Evolutionary conservation across 2,888 invertebrate genomes (phyloP).

Genomic region (Nemapogon koenigi): DNA sequence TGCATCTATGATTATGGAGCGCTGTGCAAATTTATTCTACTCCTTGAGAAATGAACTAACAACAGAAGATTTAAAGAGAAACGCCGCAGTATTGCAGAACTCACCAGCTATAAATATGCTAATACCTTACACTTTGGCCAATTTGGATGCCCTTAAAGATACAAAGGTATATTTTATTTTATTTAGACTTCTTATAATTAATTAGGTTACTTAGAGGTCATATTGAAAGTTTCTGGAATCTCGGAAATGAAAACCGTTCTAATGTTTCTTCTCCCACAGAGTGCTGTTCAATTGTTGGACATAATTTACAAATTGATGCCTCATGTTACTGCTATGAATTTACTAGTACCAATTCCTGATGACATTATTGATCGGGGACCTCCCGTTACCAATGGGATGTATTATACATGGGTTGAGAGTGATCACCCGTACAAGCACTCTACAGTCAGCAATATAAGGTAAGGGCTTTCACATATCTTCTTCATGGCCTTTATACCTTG

Average conservation of each 20-base stretch:
- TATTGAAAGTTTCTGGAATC: too few relatives aligned
- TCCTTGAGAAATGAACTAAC: conserved; percentile 73
- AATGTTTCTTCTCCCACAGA: conserved; percentile 55
- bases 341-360: conserved; percentile 49
- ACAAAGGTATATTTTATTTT: conserved; percentile 75
- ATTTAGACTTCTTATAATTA: too few relatives aligned
- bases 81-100: conserved; percentile 36
- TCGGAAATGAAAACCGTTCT: neutral
- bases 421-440: conserved; percentile 96
- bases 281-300: conserved; percentile 83
- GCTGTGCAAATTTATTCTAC: conserved; percentile 78
- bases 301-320: conserved; percentile 89
- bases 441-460: conserved; percentile 83
- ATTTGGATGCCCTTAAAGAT: conserved; percentile 82
- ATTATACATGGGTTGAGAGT: conserved; percentile 92
- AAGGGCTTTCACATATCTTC: too few relatives aligned
- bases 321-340: conserved; percentile 85
- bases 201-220: too few relatives aligned
- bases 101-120: conserved; percentile 74
- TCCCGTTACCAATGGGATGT: conserved; percentile 76
- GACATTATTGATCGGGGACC: conserved; percentile 23
- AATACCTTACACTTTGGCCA: conserved; percentile 84
- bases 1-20: conserved; percentile 78
- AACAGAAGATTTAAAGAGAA: conserved; percentile 45
- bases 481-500: too few relatives aligned